Percentiles rank a stretch among this genome's conserved stretches.
These are phyloP conservation scores for Folsomia candida DNA, from an alignment of 2,888 invertebrate species.

Conservation along the genomic window DNA sequence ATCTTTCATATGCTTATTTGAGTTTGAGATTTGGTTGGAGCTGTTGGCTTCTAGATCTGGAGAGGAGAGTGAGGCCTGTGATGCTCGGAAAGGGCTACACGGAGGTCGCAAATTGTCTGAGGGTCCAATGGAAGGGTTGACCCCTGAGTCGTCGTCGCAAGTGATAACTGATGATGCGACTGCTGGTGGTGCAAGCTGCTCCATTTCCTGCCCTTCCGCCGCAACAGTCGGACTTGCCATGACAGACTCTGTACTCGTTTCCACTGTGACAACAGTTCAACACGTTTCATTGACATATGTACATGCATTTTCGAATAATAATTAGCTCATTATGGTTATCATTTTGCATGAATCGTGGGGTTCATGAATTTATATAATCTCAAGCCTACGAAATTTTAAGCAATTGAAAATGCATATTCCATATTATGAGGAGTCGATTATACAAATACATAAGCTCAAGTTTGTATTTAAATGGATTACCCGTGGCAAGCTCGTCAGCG, in stretches of 20 bases:
- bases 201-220: slow-evolving; percentile 40
- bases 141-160: slow-evolving; percentile 40
- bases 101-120: slow-evolving; percentile 32
- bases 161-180: too few relatives aligned
- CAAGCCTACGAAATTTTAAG: too few relatives aligned
- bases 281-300: too few relatives aligned
- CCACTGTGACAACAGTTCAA: slow-evolving; percentile 42
- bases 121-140: slow-evolving; percentile 41
- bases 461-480: too few relatives aligned
- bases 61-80: slow-evolving; percentile 6
- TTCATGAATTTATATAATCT: too few relatives aligned
- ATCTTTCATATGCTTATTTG: slow-evolving; percentile 17
- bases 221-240: slow-evolving; percentile 26
- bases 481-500: slow-evolving; percentile 39
- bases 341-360: too few relatives aligned
- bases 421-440: too few relatives aligned
- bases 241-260: slow-evolving; percentile 42
- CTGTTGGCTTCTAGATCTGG: not conserved
- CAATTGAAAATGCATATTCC: too few relatives aligned
- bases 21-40: not conserved
- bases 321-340: too few relatives aligned
- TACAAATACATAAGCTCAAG: too few relatives aligned
- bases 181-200: slow-evolving; percentile 28
- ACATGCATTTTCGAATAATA: too few relatives aligned
- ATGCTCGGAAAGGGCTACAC: not conserved